A percentile compares a stretch with the other conserved stretches of the same genome.
These are phyloP conservation scores for Zaprionus camerounensis DNA, from an alignment of 1,140 invertebrate genomes.

Conservation along the genomic window DNA sequence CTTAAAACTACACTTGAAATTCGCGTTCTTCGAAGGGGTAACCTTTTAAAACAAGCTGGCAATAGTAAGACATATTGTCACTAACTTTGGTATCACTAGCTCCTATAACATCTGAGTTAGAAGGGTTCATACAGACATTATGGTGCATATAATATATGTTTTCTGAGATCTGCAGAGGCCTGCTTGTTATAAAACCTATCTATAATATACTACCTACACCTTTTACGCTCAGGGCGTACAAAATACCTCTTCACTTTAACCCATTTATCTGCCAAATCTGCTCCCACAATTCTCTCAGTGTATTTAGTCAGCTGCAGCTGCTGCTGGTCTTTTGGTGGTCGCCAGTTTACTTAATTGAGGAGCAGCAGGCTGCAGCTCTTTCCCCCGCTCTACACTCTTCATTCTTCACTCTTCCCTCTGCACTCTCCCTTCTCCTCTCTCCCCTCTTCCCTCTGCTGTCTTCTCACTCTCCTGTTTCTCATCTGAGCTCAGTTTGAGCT, in stretches of 20 bases:
- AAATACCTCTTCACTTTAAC: not conserved
- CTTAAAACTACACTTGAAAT: no score
- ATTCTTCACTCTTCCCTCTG: not conserved
- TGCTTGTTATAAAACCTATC: no score
- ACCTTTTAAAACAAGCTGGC: no score
- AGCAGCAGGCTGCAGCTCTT: slow-evolving; percentile 22
- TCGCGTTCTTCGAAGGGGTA: no score
- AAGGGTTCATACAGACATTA: no score
- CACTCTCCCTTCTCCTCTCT: no score
- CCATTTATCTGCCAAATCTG: not conserved
- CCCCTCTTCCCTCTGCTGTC: not conserved
- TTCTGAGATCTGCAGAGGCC: no score
- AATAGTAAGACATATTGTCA: no score
- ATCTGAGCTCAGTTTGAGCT: slow-evolving; percentile 5
- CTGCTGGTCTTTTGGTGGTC: slow-evolving; percentile 71
- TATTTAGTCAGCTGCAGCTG: slow-evolving; percentile 14
- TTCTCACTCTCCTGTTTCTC: not conserved
- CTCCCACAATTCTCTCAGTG: not conserved
- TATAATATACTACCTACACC: no score
- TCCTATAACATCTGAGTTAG: no score
- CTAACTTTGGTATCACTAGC: no score
- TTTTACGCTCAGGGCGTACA: not conserved
- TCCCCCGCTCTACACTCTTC: not conserved
- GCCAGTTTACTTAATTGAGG: slow-evolving; percentile 12
- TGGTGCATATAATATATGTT: no score